Evolutionary conservation across 2,113 vertebrate genomes (phyloP), one percentile per base, ranked within the genome.

Genomic region (Corydoras maculifer): DNA sequence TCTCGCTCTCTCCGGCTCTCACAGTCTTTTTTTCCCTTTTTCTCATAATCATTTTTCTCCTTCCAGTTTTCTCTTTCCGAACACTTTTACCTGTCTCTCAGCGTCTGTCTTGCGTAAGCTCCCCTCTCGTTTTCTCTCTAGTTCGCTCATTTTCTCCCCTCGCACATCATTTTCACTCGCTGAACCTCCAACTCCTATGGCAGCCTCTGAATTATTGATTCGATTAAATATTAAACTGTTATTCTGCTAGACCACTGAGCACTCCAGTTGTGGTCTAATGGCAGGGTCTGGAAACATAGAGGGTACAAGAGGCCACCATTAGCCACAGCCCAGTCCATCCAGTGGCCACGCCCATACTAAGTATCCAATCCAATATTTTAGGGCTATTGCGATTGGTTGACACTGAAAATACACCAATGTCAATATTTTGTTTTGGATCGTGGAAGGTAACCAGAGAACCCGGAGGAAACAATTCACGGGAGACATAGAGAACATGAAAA

Each of bases 201-300:
- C 80, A 81, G 77, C 69, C 79, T 73, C 75, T 89, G 72, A 87
- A 90, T 88, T 86, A 87, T 86, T 83, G 76, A 86, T 81, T 82
- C 80, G 81, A 88, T 89, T 63, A 88, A 90, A 91, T 88, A 90
- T 91, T 86, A 84, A 88, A 82, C 70, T 85, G 85, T 83, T 84
- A 83, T 86, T 84, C 80, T 77, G 81, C 75, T 81, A 82, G 82
- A 83, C 84, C 79, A 82, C 73, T 78, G 83, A 82, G 80, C 59
- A 25, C 81, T 82, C 75, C 83, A 76, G 67, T 80, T 77, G 82
- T 79, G 75, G 76, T 58, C 63, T 75, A 78, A 80, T 81, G 65
- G 68, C 55, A 77, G 73, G 65, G 31, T 59, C 66, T 73, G 18
- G 32, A 67, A 77, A 68, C 72, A 48, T 58, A 48, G 72, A 72